Base-by-base conservation (phyloP, 2,113 vertebrate species). In the Oreocharis arfaki region DNA sequence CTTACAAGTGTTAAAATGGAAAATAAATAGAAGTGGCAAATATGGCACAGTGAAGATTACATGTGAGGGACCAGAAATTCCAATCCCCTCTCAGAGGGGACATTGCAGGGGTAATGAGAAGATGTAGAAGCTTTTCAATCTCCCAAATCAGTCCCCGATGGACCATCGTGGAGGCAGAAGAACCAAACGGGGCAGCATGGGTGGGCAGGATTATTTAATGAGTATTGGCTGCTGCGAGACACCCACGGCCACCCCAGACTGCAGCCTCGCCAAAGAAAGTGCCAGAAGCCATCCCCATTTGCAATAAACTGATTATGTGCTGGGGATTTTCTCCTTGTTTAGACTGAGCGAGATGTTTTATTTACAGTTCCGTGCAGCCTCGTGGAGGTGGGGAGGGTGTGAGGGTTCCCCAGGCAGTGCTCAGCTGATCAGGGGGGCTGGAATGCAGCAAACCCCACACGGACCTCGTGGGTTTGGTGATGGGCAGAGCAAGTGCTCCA, bases 181-280 rank as follows among this genome's bases (percentile, higher is more conserved):
- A 83, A 90, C 23, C 84, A 6, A 95, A 37, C 0, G 1, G 82
- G 93, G 76, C 59, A 79, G 94, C 64, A 61, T 41, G 88, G 90
- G 79, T 3, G 23, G 93, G 27, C 74, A 95, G 91, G 87, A 37
- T 92, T 96, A 95, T 94, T 97, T 97, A 96, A 95, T 87, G 95
- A 92, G 94, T 67, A 84, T 75, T 9, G 57, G 74, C 94, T 97
- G 91, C 37, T 75, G 74, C 1, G 2, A 80, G 88, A 93, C 67
- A 90, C 88, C 92, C 84, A 56, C 94, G 39, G 89, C 57, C 94
- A 78, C 24, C 84, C 67, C 74, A 39, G 83, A 2, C 90, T 47
- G 37, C 80, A 63, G 82, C 49, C 44, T 53, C 4, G 26, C 6
- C 0, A 3, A 83, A 37, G 91, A 93, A 94, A 84, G 53, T 89